Percentiles rank a stretch among this genome's conserved stretches.
phyloP scores from a whole-genome alignment of 2,888 invertebrate genomes.

The Pandemis cinnamomeana region DNA sequence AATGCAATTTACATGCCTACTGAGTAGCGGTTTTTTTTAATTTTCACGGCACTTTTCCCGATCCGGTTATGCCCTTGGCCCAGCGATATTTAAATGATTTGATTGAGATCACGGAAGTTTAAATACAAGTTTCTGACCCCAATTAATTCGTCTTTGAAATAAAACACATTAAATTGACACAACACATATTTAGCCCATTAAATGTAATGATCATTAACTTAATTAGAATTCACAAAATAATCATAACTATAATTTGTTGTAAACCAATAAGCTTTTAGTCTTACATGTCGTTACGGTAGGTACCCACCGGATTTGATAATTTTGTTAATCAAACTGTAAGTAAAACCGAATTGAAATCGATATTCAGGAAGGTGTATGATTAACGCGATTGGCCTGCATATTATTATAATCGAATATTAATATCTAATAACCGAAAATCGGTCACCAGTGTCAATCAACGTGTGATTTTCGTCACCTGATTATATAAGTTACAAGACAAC shows the following conservation, averaged over 20 bases:
- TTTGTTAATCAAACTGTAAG: not conserved
- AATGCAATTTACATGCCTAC: not conserved
- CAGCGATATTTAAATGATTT: not conserved
- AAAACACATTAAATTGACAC: not conserved
- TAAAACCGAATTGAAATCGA: not conserved
- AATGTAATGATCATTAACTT: not conserved
- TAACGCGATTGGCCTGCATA: slow-evolving; percentile 5
- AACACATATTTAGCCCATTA: not conserved
- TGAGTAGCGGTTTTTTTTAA: not conserved
- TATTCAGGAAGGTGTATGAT: slow-evolving; percentile 6
- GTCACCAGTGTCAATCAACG: slow-evolving; percentile 33
- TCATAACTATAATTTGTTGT: too few species aligned
- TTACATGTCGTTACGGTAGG: not conserved
- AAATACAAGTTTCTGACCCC: not conserved
- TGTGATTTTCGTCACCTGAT: slow-evolving; percentile 27
- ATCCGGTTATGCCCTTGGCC: not conserved
- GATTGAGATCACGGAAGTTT: not conserved
- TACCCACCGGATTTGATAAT: not conserved
- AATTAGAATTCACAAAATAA: not conserved
- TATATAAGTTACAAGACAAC: slow-evolving; percentile 22
- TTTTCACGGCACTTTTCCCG: not conserved
- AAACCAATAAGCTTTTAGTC: too few species aligned
- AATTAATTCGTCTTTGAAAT: not conserved
- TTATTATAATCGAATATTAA: slow-evolving; percentile 27
- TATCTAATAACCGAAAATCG: slow-evolving; percentile 23